Conservation (phyloP, 2,888 invertebrate species). For the Notodonta ziczac region DNA sequence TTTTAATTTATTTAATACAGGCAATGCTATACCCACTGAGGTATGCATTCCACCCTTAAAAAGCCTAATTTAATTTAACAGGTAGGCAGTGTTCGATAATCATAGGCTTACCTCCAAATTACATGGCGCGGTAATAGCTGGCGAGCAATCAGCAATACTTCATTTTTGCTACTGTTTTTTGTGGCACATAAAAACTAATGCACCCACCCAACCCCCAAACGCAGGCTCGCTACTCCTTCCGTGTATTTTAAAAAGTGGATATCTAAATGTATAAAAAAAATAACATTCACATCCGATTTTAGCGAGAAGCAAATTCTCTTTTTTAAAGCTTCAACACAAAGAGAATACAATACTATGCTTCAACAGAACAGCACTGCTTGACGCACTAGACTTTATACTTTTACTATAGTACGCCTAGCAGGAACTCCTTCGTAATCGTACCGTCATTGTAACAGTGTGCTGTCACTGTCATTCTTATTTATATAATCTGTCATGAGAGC, state of each 20-base stretch:
- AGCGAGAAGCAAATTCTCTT: too few relatives aligned
- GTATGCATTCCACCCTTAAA: slow-evolving; percentile 77
- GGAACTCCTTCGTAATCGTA: too few relatives aligned
- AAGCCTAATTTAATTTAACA: slow-evolving; percentile 84
- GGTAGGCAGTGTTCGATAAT: slow-evolving; percentile 82
- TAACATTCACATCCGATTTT: too few relatives aligned
- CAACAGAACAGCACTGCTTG: too few relatives aligned
- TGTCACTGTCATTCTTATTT: too few relatives aligned
- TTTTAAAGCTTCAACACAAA: too few relatives aligned
- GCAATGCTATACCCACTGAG: slow-evolving; percentile 47
- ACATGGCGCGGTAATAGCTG: slow-evolving; percentile 77
- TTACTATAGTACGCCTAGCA: too few relatives aligned
- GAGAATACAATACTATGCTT: too few relatives aligned
- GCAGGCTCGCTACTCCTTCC: slow-evolving; percentile 51
- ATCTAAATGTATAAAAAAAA: not conserved
- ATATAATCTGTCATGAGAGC: too few relatives aligned
- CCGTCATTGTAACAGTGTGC: too few relatives aligned
- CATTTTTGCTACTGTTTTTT: slow-evolving; percentile 81
- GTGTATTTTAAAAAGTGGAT: slow-evolving; percentile 30
- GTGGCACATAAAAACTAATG: slow-evolving; percentile 59
- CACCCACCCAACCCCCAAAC: slow-evolving; percentile 43
- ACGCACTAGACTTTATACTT: too few relatives aligned
- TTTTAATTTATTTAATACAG: slow-evolving; percentile 66
- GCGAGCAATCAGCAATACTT: slow-evolving; percentile 81
- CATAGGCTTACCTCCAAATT: slow-evolving; percentile 81